Base-by-base conservation (phyloP, 2,113 vertebrate genomes). In the Thermophis baileyi region DNA sequence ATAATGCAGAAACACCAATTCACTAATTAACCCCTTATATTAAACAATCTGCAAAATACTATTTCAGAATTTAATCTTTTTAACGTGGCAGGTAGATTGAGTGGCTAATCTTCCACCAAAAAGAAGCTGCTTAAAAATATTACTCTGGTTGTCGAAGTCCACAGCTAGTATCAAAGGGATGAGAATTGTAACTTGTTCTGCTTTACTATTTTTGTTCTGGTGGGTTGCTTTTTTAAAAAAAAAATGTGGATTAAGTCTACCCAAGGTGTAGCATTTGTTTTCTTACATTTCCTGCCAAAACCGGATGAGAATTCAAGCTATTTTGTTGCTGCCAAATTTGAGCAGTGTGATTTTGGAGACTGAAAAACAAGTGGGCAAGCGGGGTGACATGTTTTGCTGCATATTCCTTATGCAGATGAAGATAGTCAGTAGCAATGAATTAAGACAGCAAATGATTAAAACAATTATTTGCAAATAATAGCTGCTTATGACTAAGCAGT, bases 401-500 rank as follows among this genome's bases (percentile, higher is more conserved):
- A 9, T 81, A 81, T 44, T 81, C 16, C 18, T 81, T 81, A 22
- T 22, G 35, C 24, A 81, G 74, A 81, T 44, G 20, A 81, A 81
- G 35, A 44, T 24, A 22, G 20, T 81, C 74, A 44, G 18, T 81
- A 81, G 18, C n/a, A 90, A 30, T 7, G 85, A 91, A 24, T 27
- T 22, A 54, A 49, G 22, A 46, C 44, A 55, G 12, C 27, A 85
- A 55, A 85, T 81, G 12, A 14, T 85, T 90, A 55, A 60, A 89
- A 20, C 24, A 51, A n/a, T 51, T 69, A 89, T 85, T 69, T 63
- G 6, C 74, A 74, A 57, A 5, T 53, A 60, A 63, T 35, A 89
- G 18, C 40, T 89, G 69, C 69, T 57, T 85, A 47, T 90, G 92
- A 93, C 88, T 93, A 81, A 93, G 74, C 92, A 86, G 88, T 60